These are phyloP conservation scores for Calameuta idolon DNA, from an alignment of 2,888 invertebrate genomes.

Conservation along the genomic window DNA sequence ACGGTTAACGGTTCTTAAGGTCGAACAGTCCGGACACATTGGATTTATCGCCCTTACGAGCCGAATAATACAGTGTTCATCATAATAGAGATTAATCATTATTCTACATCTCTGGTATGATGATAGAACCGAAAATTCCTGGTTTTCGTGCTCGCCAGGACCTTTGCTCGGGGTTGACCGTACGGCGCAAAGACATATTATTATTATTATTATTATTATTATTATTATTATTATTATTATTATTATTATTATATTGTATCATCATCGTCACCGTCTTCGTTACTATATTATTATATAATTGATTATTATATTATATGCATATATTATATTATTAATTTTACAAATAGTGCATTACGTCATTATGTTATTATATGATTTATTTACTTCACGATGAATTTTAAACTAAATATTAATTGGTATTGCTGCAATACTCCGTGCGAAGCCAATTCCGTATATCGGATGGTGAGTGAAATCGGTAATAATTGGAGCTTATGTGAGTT, in stretches of 20 bases:
- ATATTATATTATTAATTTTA: conserved; percentile 19
- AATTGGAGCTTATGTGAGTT: background rate
- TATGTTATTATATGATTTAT: conserved; percentile 28
- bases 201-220: conserved; percentile 36
- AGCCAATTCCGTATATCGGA: background rate
- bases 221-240: conserved; percentile 35
- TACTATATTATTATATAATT: conserved; percentile 25
- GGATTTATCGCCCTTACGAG: background rate
- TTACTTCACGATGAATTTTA: background rate
- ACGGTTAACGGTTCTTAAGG: conserved; percentile 29
- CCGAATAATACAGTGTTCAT: background rate
- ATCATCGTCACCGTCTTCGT: background rate
- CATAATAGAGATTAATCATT: background rate
- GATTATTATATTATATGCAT: conserved; percentile 25
- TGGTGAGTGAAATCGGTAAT: background rate
- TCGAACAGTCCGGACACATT: conserved; percentile 11
- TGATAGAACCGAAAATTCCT: background rate
- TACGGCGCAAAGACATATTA: conserved; percentile 53
- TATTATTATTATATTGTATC: background rate
- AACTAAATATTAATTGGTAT: conserved; percentile 14
- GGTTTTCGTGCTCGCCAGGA: conserved; percentile 29
- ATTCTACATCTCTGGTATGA: background rate
- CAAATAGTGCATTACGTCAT: conserved; percentile 14
- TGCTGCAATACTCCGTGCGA: conserved; percentile 14
- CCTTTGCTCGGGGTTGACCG: conserved; percentile 46